phyloP scores from a whole-genome alignment of 2,113 vertebrate genomes.

The Tamias sibiricus region DNA sequence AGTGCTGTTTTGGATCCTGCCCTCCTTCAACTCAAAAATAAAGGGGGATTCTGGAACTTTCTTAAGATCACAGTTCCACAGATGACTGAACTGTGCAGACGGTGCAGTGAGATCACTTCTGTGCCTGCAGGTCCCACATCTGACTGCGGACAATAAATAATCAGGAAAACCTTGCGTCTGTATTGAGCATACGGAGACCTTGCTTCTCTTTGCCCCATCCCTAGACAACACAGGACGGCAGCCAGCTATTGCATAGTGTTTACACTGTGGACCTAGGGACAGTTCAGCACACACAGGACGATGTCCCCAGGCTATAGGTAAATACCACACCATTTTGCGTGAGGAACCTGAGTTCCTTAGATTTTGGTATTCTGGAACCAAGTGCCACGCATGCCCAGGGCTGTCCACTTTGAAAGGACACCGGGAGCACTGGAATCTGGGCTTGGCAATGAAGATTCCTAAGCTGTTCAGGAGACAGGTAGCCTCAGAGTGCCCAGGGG shows the following conservation, averaged over 20 bases:
- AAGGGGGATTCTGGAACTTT: background rate
- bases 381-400: background rate
- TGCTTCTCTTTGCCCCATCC: background rate
- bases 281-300: background rate
- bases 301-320: background rate
- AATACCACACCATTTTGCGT: background rate
- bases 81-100: background rate
- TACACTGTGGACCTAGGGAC: background rate
- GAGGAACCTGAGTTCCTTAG: background rate
- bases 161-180: background rate
- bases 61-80: background rate
- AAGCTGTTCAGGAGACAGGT: fast-evolving
- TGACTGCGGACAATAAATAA: background rate
- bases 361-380: background rate
- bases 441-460: background rate
- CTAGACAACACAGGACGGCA: background rate
- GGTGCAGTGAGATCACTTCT: fast-evolving
- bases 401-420: background rate
- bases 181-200: no score
- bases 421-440: background rate
- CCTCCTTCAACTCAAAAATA: background rate
- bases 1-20: background rate
- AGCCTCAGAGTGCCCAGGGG: background rate
- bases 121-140: no score
- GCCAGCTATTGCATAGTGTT: background rate